phyloP scores from a whole-genome alignment of 2,888 invertebrate species.

The Epiblema foenella region DNA sequence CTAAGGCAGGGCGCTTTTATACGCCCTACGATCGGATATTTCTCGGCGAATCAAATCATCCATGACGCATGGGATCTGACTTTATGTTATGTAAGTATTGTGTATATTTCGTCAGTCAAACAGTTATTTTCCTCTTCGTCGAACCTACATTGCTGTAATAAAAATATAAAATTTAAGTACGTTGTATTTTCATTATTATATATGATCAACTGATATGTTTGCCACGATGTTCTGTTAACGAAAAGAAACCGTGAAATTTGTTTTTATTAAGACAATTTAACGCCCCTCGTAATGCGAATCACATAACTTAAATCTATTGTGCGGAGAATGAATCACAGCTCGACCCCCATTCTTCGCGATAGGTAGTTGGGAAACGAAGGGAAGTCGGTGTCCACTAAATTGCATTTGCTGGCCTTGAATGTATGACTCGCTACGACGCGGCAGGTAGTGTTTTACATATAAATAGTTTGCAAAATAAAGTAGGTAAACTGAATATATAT shows the following conservation, averaged over 20 bases:
- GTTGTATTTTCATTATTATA: neutral
- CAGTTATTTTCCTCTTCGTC: neutral
- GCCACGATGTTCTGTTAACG: neutral
- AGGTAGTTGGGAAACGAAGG: conserved; percentile 34
- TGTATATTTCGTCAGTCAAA: neutral
- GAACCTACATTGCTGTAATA: neutral
- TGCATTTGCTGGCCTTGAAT: conserved; percentile 43
- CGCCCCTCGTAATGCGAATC: conserved; percentile 32
- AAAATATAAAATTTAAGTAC: neutral
- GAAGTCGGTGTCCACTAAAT: conserved; percentile 44
- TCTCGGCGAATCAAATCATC: neutral
- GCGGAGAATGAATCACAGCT: conserved; percentile 34
- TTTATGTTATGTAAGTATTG: neutral
- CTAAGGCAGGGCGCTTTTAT: neutral
- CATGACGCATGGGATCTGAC: neutral
- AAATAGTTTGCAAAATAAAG: conserved; percentile 34
- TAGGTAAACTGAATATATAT: conserved; percentile 35
- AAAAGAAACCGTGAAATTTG: conserved; percentile 26
- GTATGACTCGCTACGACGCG: conserved; percentile 24
- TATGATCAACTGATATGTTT: neutral
- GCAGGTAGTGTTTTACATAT: conserved; percentile 23
- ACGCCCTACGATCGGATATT: neutral
- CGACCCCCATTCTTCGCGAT: conserved; percentile 35
- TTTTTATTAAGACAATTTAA: conserved; percentile 28
- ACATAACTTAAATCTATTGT: conserved; percentile 37